Conservation (phyloP, 1,140 invertebrate genomes). For the Drosophila ironensis region DNA sequence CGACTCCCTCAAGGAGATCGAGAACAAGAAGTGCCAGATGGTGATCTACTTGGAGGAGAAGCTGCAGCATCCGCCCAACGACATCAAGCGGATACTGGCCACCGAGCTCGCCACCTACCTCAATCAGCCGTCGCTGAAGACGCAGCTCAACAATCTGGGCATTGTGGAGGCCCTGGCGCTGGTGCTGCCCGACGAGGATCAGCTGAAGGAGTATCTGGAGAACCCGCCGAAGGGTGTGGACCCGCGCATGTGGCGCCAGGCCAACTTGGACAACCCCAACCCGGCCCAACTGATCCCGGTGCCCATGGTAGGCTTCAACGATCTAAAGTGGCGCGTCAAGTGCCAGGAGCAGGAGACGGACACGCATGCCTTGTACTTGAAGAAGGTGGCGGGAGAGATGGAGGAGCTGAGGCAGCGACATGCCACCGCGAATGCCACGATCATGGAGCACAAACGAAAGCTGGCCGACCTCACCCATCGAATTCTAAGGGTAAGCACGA, state of each 20-base stretch:
- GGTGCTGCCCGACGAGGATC: constrained; percentile 87
- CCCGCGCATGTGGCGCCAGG: constrained; percentile 92
- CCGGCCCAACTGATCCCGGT: constrained; percentile 93
- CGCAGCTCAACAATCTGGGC: constrained; percentile 87
- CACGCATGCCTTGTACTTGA: constrained; percentile 89
- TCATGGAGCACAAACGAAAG: constrained; percentile 89
- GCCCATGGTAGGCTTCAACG: constrained; percentile 93
- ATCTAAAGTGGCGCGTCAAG: constrained; percentile 89
- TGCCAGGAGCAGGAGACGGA: constrained; percentile 91
- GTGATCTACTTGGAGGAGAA: constrained; percentile 92
- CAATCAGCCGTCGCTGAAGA: constrained; percentile 86
- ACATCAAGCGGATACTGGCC: constrained; percentile 86
- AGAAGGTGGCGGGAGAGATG: constrained; percentile 89
- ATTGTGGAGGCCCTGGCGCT: constrained; percentile 85
- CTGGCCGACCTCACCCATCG: constrained; percentile 90
- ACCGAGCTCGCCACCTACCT: constrained; percentile 88
- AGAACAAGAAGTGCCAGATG: constrained; percentile 90
- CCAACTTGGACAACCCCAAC: constrained; percentile 96
- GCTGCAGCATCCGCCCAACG: constrained; percentile 84
- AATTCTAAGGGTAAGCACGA: constrained; percentile 86
- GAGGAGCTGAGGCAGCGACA: constrained; percentile 88
- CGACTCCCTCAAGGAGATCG: constrained; percentile 88
- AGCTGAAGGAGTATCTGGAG: constrained; percentile 94
- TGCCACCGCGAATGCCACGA: constrained; percentile 86
- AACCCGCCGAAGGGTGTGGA: constrained; percentile 92